Evolutionary conservation across 2,888 invertebrate genomes (phyloP).

Genomic region (Conchocele bisecta): DNA sequence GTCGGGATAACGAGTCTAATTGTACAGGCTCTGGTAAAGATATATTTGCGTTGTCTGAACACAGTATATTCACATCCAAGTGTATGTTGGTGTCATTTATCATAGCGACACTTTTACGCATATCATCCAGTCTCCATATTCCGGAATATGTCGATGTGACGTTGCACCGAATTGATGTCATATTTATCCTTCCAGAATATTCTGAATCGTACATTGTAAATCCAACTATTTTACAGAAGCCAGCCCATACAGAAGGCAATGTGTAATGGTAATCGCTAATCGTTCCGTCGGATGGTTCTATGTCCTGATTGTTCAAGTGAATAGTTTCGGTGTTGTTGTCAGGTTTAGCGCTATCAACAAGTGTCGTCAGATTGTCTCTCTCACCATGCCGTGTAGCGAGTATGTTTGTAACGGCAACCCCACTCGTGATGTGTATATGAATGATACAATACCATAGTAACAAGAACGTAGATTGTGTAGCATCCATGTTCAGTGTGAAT

Average conservation of each 20-base stretch:
- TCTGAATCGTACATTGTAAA: conserved; percentile 28
- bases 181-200: conserved; percentile 17
- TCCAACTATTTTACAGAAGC: conserved; percentile 26
- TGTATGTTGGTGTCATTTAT: conserved; percentile 18
- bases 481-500: too few relatives aligned
- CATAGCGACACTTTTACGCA: conserved; percentile 11
- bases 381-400: too few relatives aligned
- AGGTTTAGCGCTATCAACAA: too few relatives aligned
- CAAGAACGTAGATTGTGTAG: too few relatives aligned
- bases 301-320: too few relatives aligned
- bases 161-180: conserved; percentile 26
- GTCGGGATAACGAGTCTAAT: conserved; percentile 40
- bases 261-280: too few relatives aligned
- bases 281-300: too few relatives aligned
- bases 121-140: conserved; percentile 29
- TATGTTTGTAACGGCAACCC: too few relatives aligned
- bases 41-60: conserved; percentile 38
- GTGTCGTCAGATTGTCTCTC: too few relatives aligned
- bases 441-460: too few relatives aligned
- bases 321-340: too few relatives aligned
- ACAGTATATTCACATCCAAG: conserved; percentile 44
- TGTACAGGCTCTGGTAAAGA: conserved; percentile 62
- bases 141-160: conserved; percentile 25
- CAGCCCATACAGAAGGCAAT: conserved; percentile 38
- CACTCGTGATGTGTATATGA: too few relatives aligned